Conservation (phyloP, 2,888 invertebrate species). For the Machimus rusticus region DNA sequence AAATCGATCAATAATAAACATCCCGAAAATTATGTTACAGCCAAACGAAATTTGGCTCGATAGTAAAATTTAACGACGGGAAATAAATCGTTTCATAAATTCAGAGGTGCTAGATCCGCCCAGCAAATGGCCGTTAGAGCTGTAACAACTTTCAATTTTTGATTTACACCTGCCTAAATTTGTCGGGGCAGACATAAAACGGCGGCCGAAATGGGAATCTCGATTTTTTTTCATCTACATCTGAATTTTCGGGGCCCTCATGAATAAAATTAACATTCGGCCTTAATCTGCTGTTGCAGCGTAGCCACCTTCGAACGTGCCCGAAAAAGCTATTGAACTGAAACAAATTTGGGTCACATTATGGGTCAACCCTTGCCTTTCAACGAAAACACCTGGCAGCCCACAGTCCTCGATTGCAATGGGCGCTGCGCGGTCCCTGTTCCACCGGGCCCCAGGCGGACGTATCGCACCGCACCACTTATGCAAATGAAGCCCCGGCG, state of each 20-base stretch:
- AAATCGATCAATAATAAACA: neutral
- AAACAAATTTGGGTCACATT: slow-evolving; percentile 31
- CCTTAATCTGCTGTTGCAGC: neutral
- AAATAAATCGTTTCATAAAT: neutral
- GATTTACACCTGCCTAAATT: neutral
- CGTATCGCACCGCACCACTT: neutral
- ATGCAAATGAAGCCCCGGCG: neutral
- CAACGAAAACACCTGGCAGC: slow-evolving; percentile 26
- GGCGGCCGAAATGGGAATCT: neutral
- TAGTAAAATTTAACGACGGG: neutral
- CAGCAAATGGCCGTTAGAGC: neutral
- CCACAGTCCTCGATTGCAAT: neutral
- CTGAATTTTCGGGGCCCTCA: neutral
- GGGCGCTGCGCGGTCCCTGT: neutral
- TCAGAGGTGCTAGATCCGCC: neutral
- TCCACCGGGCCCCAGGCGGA: neutral
- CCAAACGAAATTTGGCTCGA: neutral
- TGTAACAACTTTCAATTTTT: neutral
- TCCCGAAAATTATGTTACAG: neutral
- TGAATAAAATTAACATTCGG: neutral
- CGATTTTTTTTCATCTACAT: neutral
- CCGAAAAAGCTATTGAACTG: neutral
- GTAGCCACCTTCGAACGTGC: neutral
- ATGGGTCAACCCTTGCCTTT: slow-evolving; percentile 31
- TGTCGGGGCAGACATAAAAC: neutral